phyloP scores from a whole-genome alignment of 2,888 invertebrate genomes.

The Ferrisia virgata region DNA sequence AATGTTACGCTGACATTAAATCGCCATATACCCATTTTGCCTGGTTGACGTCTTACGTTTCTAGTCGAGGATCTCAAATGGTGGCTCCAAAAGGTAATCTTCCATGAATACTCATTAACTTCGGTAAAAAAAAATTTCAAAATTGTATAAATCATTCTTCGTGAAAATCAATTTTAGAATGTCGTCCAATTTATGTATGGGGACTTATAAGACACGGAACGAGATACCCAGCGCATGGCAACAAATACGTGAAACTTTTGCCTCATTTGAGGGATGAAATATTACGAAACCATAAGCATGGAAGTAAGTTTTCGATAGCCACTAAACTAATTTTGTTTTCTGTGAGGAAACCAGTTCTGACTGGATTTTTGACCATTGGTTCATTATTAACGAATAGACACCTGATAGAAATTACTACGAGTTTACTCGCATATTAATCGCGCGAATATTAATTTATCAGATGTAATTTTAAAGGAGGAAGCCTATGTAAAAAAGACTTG shows the following conservation, averaged over 20 bases:
- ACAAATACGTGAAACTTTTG: not conserved
- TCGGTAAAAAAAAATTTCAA: not conserved
- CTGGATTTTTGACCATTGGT: no score
- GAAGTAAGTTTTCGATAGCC: not conserved
- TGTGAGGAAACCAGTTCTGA: no score
- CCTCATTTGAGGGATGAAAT: not conserved
- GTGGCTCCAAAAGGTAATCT: not conserved
- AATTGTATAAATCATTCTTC: not conserved
- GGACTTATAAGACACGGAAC: not conserved
- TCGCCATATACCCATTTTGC: not conserved
- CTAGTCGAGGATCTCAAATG: not conserved
- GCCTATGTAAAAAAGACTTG: slow-evolving; percentile 13
- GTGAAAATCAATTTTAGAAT: not conserved
- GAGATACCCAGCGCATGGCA: not conserved
- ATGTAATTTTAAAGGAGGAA: not conserved
- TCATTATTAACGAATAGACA: no score
- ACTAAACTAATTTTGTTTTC: not conserved
- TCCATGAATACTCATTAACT: not conserved
- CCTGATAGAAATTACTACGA: no score
- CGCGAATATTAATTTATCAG: not conserved
- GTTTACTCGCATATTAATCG: no score
- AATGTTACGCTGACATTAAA: not conserved
- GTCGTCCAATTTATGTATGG: not conserved
- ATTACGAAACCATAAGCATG: not conserved
- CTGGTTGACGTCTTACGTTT: not conserved